Percentiles rank a stretch among this genome's conserved stretches.
Evolutionary conservation across 2,888 invertebrate genomes (phyloP).

Genomic region (Latrodectus hesperus): DNA sequence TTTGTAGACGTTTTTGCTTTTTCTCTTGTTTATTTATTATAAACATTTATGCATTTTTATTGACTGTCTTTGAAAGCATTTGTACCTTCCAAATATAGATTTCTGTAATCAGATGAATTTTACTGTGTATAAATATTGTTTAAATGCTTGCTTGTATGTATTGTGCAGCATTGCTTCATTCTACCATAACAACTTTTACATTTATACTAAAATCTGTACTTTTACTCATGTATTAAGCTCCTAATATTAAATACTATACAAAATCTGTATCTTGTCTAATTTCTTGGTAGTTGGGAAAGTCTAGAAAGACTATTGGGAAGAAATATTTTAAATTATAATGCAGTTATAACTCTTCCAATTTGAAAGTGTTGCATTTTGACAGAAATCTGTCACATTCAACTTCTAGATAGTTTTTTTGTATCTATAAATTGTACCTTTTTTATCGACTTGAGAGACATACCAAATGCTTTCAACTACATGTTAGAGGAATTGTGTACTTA

Average conservation of each 20-base stretch:
- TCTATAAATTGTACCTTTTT: too few species aligned
- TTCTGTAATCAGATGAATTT: not conserved
- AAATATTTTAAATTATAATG: too few species aligned
- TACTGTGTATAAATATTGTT: too few species aligned
- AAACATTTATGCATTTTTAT: slow-evolving; percentile 21
- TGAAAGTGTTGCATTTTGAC: too few species aligned
- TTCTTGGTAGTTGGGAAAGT: too few species aligned
- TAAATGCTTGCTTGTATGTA: too few species aligned
- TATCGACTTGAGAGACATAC: not conserved
- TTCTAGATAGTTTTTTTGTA: too few species aligned
- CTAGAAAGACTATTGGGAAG: too few species aligned
- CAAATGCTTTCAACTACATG: slow-evolving; percentile 64
- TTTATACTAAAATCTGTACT: not conserved
- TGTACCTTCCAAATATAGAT: slow-evolving; percentile 22
- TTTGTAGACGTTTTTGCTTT: slow-evolving; percentile 50
- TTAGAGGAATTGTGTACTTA: slow-evolving; percentile 32
- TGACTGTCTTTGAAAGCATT: slow-evolving; percentile 64
- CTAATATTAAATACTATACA: not conserved
- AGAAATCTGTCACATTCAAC: too few species aligned
- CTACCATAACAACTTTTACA: not conserved
- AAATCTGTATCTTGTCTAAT: not conserved
- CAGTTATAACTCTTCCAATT: too few species aligned
- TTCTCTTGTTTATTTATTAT: slow-evolving; percentile 44
- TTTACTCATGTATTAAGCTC: not conserved
- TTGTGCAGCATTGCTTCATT: not conserved